These are phyloP conservation scores for Lepeophtheirus salmonis DNA, from an alignment of 1,140 invertebrate species.

Conservation along the genomic window DNA sequence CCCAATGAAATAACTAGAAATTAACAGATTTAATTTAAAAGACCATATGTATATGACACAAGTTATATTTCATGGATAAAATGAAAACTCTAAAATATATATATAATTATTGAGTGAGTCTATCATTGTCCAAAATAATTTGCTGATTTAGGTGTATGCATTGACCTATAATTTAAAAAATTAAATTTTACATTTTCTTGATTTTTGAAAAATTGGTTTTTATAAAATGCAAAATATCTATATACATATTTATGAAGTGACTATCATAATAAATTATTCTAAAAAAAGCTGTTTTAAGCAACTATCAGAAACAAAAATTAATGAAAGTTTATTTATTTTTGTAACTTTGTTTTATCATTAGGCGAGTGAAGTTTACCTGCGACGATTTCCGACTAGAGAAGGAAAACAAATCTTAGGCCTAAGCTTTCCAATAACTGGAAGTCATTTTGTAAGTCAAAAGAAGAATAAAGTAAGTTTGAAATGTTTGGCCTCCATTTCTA, in stretches of 20 bases:
- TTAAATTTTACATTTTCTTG: no score
- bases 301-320: background rate
- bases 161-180: no score
- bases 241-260: background rate
- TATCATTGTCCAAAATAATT: no score
- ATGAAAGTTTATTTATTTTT: background rate
- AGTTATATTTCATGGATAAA: no score
- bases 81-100: no score
- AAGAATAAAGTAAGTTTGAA: constrained; percentile 9
- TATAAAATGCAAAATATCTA: background rate
- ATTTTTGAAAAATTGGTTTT: no score
- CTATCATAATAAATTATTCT: background rate
- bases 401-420: constrained; percentile 1
- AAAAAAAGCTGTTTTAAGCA: background rate
- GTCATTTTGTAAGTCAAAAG: constrained; percentile 23
- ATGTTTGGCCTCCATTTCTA: constrained; percentile 3
- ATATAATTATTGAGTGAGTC: no score
- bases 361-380: constrained; percentile 2
- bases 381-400: background rate
- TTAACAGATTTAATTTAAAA: no score
- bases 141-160: no score
- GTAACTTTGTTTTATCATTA: background rate
- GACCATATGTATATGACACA: no score
- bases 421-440: constrained; percentile 3
- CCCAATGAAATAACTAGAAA: no score